A percentile compares a stretch with the other conserved stretches of the same genome.
These are phyloP conservation scores for Sander lucioperca DNA, from an alignment of 2,113 vertebrate species.

Conservation along the genomic window DNA sequence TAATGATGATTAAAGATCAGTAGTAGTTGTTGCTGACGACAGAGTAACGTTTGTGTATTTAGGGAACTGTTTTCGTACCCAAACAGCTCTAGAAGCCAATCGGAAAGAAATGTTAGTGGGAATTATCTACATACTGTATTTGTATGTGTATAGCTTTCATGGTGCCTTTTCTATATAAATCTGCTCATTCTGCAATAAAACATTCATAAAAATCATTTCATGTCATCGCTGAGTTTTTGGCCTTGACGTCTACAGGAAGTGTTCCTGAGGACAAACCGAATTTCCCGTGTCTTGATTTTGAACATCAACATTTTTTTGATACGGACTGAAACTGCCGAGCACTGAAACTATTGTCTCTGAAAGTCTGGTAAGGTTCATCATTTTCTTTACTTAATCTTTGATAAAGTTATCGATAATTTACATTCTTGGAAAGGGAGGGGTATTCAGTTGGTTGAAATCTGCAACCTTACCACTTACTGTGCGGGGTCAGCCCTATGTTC, in stretches of 20 bases:
- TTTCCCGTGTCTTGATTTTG: background rate
- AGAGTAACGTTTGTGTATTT: constrained; percentile 21
- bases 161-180: constrained; percentile 90
- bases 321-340: too few species aligned
- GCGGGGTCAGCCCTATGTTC: too few species aligned
- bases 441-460: too few species aligned
- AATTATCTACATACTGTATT: constrained; percentile 81
- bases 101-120: constrained; percentile 27
- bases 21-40: background rate
- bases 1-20: background rate
- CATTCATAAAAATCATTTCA: constrained; percentile 31
- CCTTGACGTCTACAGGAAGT: background rate
- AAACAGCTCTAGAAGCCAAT: constrained; percentile 55
- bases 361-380: too few species aligned
- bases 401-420: too few species aligned
- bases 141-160: constrained; percentile 84
- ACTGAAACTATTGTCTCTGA: too few species aligned
- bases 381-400: too few species aligned
- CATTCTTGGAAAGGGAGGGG: too few species aligned
- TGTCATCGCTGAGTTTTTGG: background rate
- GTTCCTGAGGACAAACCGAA: background rate
- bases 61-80: constrained; percentile 27
- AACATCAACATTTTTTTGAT: too few species aligned
- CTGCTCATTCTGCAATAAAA: constrained; percentile 92
- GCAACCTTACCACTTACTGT: too few species aligned